phyloP scores from a whole-genome alignment of 1,140 invertebrate genomes.

The Mesaphorura yosii region DNA sequence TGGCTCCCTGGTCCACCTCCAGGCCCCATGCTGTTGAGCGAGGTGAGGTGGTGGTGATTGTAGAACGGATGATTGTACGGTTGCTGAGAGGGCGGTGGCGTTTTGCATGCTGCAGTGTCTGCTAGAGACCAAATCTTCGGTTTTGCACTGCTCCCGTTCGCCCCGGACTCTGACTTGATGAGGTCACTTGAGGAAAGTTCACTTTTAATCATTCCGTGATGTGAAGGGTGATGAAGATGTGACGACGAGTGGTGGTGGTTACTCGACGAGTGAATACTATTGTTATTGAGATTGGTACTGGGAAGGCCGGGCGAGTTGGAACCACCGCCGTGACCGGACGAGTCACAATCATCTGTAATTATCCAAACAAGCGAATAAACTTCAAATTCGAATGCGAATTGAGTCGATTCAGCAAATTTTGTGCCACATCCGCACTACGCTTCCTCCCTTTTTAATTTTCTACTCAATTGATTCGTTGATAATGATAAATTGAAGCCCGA shows the following conservation, averaged over 20 bases:
- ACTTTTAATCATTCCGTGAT: conserved; percentile 22
- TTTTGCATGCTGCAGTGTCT: conserved; percentile 92
- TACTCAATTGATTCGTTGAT: conserved; percentile 23
- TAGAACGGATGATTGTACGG: neutral
- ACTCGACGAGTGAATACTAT: too few relatives aligned
- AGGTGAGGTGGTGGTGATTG: conserved; percentile 7
- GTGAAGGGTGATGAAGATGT: too few relatives aligned
- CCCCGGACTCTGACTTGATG: conserved; percentile 21
- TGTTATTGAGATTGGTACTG: conserved; percentile 24
- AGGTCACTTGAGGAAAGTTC: conserved; percentile 28
- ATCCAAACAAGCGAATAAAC: conserved; percentile 1
- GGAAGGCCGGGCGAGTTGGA: conserved; percentile 21
- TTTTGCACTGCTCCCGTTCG: conserved; percentile 42
- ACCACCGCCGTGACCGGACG: conserved; percentile 19
- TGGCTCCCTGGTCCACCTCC: too few relatives aligned
- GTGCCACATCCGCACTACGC: too few relatives aligned
- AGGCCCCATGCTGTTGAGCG: conserved; percentile 13
- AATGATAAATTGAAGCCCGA: neutral
- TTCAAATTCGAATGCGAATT: too few relatives aligned
- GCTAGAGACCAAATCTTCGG: conserved; percentile 96
- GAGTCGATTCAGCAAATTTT: too few relatives aligned
- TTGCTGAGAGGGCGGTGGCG: conserved; percentile 26
- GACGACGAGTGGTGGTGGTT: too few relatives aligned
- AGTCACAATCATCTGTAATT: conserved; percentile 28
- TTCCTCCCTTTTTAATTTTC: conserved; percentile 16